Evolutionary conservation across 1,140 invertebrate species (phyloP).

Genomic region (Drosophila santomea): DNA sequence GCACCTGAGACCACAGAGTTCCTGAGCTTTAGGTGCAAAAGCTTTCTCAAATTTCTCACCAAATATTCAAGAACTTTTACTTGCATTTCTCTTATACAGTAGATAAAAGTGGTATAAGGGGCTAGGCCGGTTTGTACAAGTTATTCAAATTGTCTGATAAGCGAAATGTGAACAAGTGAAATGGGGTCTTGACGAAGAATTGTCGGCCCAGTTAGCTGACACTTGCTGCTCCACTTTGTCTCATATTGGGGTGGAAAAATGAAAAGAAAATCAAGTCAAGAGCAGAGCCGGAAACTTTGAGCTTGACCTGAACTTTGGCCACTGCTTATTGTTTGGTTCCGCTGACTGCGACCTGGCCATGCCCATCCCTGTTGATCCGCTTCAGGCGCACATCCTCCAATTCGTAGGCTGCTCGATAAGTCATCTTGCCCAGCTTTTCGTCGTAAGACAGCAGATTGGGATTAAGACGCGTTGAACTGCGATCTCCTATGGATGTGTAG

Average conservation of each 20-base stretch:
- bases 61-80: conserved; percentile 8
- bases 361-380: conserved; percentile 40
- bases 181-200: conserved; percentile 20
- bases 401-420: conserved; percentile 92
- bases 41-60: conserved; percentile 18
- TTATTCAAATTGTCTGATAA: conserved; percentile 9
- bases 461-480: conserved; percentile 91
- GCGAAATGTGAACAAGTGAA: conserved; percentile 14
- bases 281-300: conserved; percentile 8
- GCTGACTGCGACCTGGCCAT: background rate
- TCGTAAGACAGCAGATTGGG: conserved; percentile 87
- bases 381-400: conserved; percentile 86
- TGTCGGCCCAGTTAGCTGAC: conserved; percentile 55
- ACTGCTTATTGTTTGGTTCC: conserved; percentile 6
- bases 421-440: conserved; percentile 21
- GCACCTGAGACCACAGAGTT: background rate
- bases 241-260: conserved; percentile 10
- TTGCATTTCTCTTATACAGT: conserved; percentile 11
- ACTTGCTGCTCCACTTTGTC: conserved; percentile 62
- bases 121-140: conserved; percentile 4
- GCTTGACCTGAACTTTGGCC: conserved; percentile 10
- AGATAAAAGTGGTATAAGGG: background rate
- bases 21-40: conserved; percentile 16
- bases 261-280: conserved; percentile 25
- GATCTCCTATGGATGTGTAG: conserved; percentile 94